A percentile compares a stretch with the other conserved stretches of the same genome.
Conservation (phyloP, 2,888 invertebrate species). For the Mimumesa dahlbomi region DNA sequence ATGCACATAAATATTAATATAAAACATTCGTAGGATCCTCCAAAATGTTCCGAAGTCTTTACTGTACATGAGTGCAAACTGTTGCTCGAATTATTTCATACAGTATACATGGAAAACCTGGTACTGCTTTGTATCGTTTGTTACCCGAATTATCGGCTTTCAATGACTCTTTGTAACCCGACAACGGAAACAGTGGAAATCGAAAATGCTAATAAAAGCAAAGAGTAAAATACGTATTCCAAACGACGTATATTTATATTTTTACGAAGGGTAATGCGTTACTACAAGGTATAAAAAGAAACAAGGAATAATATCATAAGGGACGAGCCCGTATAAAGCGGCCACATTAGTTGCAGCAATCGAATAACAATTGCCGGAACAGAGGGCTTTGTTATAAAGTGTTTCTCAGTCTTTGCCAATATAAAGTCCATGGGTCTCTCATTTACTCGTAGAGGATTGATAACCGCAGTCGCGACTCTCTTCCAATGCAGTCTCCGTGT, state of each 20-base stretch:
- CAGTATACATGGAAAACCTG: conserved; percentile 70
- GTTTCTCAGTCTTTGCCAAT: conserved; percentile 22
- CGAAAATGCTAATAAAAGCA: neutral
- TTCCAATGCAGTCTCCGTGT: conserved; percentile 60
- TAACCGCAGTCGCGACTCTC: conserved; percentile 72
- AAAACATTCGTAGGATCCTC: conserved; percentile 67
- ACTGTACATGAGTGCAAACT: conserved; percentile 63
- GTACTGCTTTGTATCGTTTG: conserved; percentile 66
- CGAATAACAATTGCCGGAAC: neutral
- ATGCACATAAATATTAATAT: no score
- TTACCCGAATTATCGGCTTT: conserved; percentile 66
- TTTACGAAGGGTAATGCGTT: neutral
- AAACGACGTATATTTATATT: no score
- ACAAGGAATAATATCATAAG: neutral
- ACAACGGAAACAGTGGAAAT: neutral
- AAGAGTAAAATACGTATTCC: no score
- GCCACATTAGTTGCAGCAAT: neutral
- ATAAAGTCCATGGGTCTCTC: conserved; percentile 10
- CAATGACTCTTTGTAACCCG: conserved; percentile 34
- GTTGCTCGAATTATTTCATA: conserved; percentile 66
- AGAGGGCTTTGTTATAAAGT: neutral
- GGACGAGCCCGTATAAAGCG: neutral
- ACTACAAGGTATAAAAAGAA: neutral
- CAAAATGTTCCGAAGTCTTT: conserved; percentile 70
- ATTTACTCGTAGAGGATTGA: conserved; percentile 67